Percentiles rank a stretch among this genome's conserved stretches.
These are phyloP conservation scores for Porites lobata DNA, from an alignment of 92 coral and sea anemone genomes.

Conservation along the genomic window DNA sequence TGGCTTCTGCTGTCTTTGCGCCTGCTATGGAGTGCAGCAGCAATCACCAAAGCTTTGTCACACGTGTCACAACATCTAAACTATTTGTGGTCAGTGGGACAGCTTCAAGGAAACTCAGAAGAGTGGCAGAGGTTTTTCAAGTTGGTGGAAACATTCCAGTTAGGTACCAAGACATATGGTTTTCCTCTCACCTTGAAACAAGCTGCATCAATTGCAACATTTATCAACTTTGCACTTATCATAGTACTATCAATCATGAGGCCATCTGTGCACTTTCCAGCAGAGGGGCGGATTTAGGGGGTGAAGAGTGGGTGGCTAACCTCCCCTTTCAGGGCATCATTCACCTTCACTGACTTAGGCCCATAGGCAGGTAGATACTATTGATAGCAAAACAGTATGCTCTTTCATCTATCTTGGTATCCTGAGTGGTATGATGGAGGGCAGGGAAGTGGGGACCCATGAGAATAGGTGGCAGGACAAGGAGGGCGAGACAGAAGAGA, in stretches of 20 bases:
- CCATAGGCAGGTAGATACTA: too few species aligned
- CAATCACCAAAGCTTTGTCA: constrained; percentile 76
- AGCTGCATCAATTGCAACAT: constrained; percentile 88
- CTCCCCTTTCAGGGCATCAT: too few species aligned
- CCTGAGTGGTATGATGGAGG: too few species aligned
- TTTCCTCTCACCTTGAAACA: constrained; percentile 90
- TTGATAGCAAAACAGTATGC: too few species aligned
- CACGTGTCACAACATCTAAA: constrained; percentile 82
- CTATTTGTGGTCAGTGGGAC: constrained; percentile 80
- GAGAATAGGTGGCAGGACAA: too few species aligned
- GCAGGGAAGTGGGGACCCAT: too few species aligned
- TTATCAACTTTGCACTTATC: constrained; percentile 87
- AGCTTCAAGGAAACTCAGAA: constrained; percentile 70
- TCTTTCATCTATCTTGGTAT: too few species aligned
- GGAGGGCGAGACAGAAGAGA: too few species aligned
- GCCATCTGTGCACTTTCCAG: constrained; percentile 61
- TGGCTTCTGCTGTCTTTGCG: constrained; percentile 92
- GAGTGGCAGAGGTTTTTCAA: constrained; percentile 91
- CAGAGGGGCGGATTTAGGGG: not conserved
- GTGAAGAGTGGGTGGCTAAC: too few species aligned
- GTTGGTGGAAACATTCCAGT: constrained; percentile 80
- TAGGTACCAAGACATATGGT: constrained; percentile 87
- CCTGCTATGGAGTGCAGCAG: constrained; percentile 86
- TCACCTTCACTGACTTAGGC: too few species aligned
- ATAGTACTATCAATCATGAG: constrained; percentile 84